Evolutionary conservation across 2,888 invertebrate genomes (phyloP), one percentile per base, ranked within the genome.

Genomic region (Meta bourneti): DNA sequence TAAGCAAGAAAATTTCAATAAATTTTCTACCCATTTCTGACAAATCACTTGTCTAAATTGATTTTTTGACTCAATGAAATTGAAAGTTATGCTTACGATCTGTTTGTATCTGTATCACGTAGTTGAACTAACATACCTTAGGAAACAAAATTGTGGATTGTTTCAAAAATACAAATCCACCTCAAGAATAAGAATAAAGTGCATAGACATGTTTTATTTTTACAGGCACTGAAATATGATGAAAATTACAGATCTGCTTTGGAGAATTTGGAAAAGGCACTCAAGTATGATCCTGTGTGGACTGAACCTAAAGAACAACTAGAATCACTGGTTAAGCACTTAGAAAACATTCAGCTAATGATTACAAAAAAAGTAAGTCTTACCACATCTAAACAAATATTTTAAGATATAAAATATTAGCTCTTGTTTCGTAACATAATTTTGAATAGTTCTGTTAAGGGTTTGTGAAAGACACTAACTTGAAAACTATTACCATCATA

Each of bases 241-340:
- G 98, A 98, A 95, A 96, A 97, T 89, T 98, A 97, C 94, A 95
- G 96, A 91, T 95, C 96, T 94, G 97, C 97, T 0, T 94, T 98
- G 78, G 96, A 96, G 90, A 97, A 97, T 69, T 97, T 97, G 94
- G 95, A 96, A 83, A 95, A 96, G 94, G 97, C 98, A 0, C 96
- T 96, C 71, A 95, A 96, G 2, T 95, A 97, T 90, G 98, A 98
- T 95, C 97, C 98, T 0, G 95, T 96, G 0, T 98, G 98, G 98
- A 96, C 96, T 90, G 96, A 96, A 0, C 97, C 97, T 0, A 95
- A 95, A 92, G 95, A 95, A 0, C 97, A 97, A 94, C 96, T 96
- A 89, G 95, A 96, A 34, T 96, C 96, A 80, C 95, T 98, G 52
- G 94, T 96, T 0, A 96, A 96, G 83, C 97, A 97, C 95, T 95